Percentiles rank a stretch among this genome's conserved stretches.
Evolutionary conservation across 2,797 vertebrate genomes (phyloP).

Genomic region (Echiichthys vipera): DNA sequence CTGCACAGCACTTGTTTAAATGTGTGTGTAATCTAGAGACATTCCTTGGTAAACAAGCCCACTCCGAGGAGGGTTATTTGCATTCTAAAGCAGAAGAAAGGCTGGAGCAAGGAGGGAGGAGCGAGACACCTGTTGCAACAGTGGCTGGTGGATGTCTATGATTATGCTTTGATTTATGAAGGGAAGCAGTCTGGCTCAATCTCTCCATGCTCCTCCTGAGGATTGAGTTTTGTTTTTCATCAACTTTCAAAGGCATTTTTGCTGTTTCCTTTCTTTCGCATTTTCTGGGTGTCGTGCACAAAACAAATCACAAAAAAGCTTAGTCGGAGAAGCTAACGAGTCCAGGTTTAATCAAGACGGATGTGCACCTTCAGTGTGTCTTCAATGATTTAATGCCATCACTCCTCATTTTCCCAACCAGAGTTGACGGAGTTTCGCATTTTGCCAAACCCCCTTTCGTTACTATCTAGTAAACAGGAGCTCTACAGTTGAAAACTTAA

Average conservation of each 20-base stretch:
- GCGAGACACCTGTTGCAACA: slow-evolving; percentile 68
- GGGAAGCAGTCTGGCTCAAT: slow-evolving; percentile 47
- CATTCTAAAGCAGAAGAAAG: slow-evolving; percentile 57
- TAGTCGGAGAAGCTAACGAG: not conserved
- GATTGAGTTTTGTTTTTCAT: slow-evolving; percentile 54
- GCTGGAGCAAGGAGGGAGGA: slow-evolving; percentile 46
- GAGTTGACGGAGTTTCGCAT: not conserved
- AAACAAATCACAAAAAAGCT: slow-evolving; percentile 19
- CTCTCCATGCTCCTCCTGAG: slow-evolving; percentile 43
- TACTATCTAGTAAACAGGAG: not conserved
- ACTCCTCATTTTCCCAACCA: not conserved
- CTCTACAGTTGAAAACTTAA: not conserved
- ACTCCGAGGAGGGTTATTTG: slow-evolving; percentile 56
- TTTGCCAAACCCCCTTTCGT: not conserved
- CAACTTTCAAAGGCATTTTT: slow-evolving; percentile 61
- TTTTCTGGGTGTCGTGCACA: not conserved
- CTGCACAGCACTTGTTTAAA: slow-evolving; percentile 57
- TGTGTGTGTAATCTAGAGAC: slow-evolving; percentile 52
- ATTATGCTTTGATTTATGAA: slow-evolving; percentile 66
- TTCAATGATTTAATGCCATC: not conserved
- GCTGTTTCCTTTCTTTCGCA: slow-evolving; percentile 26
- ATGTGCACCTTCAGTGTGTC: not conserved
- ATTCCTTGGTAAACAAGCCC: slow-evolving; percentile 62
- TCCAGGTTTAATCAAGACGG: slow-evolving; percentile 39
- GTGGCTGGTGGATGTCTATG: slow-evolving; percentile 45